A percentile compares a stretch with the other conserved stretches of the same genome.
Evolutionary conservation across 2,888 invertebrate species (phyloP).

Genomic region (Nymphalis polychloros): DNA sequence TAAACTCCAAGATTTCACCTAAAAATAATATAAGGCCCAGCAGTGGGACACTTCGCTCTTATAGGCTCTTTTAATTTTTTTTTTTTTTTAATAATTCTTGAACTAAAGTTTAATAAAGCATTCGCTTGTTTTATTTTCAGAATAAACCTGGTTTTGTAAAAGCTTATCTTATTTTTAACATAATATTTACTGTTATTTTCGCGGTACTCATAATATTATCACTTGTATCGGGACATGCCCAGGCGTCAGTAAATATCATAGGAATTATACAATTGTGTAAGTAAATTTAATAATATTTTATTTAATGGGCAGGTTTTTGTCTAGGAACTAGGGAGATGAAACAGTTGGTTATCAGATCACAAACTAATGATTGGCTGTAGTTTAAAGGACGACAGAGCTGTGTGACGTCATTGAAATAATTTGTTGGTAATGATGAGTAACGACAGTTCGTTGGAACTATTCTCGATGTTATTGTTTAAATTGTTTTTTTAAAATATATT

Average conservation of each 20-base stretch:
- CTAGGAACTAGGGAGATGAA: too few relatives aligned
- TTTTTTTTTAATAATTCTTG: not conserved
- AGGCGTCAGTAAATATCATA: not conserved
- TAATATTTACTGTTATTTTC: not conserved
- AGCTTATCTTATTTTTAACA: not conserved
- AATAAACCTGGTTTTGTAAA: slow-evolving; percentile 1
- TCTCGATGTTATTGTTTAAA: too few relatives aligned
- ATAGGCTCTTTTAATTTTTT: not conserved
- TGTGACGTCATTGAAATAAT: too few relatives aligned
- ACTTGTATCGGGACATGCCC: not conserved
- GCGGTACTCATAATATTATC: not conserved
- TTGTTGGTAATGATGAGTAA: too few relatives aligned
- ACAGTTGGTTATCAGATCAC: too few relatives aligned
- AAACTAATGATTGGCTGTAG: too few relatives aligned
- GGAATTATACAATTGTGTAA: not conserved
- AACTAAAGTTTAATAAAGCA: not conserved
- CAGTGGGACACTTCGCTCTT: too few relatives aligned
- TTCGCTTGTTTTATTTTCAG: not conserved
- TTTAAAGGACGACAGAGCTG: too few relatives aligned
- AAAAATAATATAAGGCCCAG: too few relatives aligned
- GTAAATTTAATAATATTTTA: not conserved
- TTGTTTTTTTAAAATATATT: too few relatives aligned
- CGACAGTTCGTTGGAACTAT: too few relatives aligned
- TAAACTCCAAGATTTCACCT: too few relatives aligned
- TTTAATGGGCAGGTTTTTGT: not conserved